phyloP scores from a whole-genome alignment of 2,113 vertebrate species.

The Carassius auratus region DNA sequence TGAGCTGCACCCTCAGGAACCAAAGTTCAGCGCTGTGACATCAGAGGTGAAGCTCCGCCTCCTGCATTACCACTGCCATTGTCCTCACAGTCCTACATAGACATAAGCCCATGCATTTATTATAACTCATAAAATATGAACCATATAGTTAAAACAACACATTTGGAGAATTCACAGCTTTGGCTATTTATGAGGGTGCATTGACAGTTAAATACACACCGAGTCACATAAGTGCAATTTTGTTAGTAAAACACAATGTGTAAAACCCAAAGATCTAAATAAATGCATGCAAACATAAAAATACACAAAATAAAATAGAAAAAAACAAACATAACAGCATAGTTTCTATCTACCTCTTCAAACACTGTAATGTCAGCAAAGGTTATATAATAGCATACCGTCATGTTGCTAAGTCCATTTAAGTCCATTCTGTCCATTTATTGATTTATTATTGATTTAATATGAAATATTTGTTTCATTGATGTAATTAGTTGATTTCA shows the following conservation, averaged over 20 bases:
- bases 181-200: neutral
- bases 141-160: neutral
- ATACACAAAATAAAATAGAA: too few relatives aligned
- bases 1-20: neutral
- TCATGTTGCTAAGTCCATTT: neutral
- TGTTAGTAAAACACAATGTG: neutral
- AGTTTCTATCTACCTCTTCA: neutral
- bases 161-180: neutral
- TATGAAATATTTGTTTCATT: neutral
- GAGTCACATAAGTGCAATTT: neutral
- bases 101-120: neutral
- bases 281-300: too few relatives aligned
- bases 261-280: neutral
- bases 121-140: neutral
- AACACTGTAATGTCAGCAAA: neutral
- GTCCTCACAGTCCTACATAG: neutral
- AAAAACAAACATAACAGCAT: neutral
- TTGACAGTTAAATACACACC: neutral
- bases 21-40: constrained; percentile 9
- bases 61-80: neutral
- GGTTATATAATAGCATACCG: neutral
- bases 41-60: neutral
- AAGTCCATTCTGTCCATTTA: neutral
- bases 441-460: neutral
- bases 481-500: too few relatives aligned